These are phyloP conservation scores for Gambusia yucatana DNA, from an alignment of 2,797 vertebrate genomes.

Conservation along the genomic window DNA sequence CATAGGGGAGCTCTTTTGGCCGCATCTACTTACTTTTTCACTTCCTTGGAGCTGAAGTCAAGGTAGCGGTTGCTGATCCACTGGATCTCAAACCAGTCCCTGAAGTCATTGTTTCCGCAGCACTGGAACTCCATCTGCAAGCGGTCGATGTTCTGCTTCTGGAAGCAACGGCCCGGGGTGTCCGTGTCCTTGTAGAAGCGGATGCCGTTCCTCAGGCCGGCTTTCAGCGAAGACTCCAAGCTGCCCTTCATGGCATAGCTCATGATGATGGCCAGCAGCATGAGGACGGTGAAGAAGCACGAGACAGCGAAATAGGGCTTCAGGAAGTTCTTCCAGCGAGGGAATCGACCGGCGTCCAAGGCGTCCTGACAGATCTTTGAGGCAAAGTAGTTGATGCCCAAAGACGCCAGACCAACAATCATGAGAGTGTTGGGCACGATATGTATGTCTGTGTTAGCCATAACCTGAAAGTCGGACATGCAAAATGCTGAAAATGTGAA, in stretches of 20 bases:
- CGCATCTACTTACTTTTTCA: constrained; percentile 81
- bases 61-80: constrained; percentile 92
- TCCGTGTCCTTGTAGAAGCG: constrained; percentile 92
- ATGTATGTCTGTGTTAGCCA: constrained; percentile 85
- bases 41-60: constrained; percentile 88
- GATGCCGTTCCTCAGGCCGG: constrained; percentile 83
- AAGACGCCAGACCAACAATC: constrained; percentile 81
- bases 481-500: background rate
- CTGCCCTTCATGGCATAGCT: constrained; percentile 84
- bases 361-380: constrained; percentile 85
- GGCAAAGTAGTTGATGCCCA: constrained; percentile 84
- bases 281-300: constrained; percentile 81
- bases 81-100: constrained; percentile 91
- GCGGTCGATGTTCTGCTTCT: constrained; percentile 88
- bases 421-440: constrained; percentile 87
- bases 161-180: constrained; percentile 87
- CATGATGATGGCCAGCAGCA: constrained; percentile 82
- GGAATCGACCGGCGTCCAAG: constrained; percentile 80
- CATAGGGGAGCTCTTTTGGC: background rate
- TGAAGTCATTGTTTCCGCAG: constrained; percentile 87
- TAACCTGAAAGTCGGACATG: constrained; percentile 73
- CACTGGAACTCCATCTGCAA: constrained; percentile 89
- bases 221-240: constrained; percentile 83
- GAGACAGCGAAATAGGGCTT: constrained; percentile 81
- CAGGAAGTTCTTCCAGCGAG: constrained; percentile 82